Base-by-base conservation (phyloP, 1,140 invertebrate species). In the Kradibia gibbosae region DNA sequence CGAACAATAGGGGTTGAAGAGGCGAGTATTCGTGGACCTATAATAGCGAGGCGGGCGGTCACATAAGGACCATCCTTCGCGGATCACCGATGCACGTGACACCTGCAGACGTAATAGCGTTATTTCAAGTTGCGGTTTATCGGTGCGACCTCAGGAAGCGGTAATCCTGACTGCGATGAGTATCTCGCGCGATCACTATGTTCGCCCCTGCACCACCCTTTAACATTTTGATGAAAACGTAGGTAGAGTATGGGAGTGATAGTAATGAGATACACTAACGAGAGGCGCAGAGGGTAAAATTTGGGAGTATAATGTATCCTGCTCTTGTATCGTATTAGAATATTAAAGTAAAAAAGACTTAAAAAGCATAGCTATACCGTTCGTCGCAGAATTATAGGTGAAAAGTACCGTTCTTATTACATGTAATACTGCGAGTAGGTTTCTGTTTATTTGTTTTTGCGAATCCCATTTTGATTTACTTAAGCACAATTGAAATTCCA, bases 1-100 rank as follows among this genome's bases (percentile, higher is more conserved):
- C 11, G n/a, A n/a, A 79, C 77, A 79, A 79, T 71, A 36, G 50
- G 36, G 48, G 77, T 70, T 70, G 65, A 36, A 79, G 77, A 72
- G 77, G 65, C 22, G 50, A 67, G 45, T 36, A 50, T 50, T 79
- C 67, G 67, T 71, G 50, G n/a, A 20, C 45, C 45, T 60, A 70
- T 62, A 70, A 70, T 78, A 62, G 60, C 34, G 25, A n/a, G n/a
- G 22, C 42, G 17, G 39, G 4, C 17, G 22, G 0, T 57, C n/a
- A 5, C 3, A 13, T 4, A 4, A 10, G 5, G 15, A 36, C 62
- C 8, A 57, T 50, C 28, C 48, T 48, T 36, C 31, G n/a, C 25
- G 8, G 28, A 17, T n/a, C n/a, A 31, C 17, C 62, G 45, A 36
- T 39, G 62, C 34, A 31, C 4, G 17, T 7, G 28, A 36, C 65